phyloP scores from a whole-genome alignment of 2,113 vertebrate species.

The Sylvilagus bachmani region DNA sequence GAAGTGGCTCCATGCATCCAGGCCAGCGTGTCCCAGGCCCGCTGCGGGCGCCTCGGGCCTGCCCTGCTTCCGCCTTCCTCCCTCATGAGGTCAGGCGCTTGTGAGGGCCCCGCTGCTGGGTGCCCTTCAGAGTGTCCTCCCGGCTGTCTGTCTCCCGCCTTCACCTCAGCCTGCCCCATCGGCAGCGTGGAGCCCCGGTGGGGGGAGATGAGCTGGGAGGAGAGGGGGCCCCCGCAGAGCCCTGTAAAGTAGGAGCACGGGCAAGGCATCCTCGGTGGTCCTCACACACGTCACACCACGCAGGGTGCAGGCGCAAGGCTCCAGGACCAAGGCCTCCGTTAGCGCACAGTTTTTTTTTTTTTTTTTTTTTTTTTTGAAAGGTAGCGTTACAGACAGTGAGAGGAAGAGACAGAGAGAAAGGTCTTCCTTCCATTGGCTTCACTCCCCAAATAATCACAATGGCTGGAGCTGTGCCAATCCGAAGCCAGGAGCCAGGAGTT shows the following conservation, averaged over 20 bases:
- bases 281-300: accelerated
- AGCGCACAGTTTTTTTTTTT: neutral
- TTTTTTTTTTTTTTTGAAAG: neutral
- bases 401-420: no score
- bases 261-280: accelerated
- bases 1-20: accelerated
- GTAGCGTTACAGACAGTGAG: no score
- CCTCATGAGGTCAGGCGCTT: neutral
- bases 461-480: no score
- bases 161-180: neutral
- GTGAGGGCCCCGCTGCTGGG: neutral
- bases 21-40: neutral
- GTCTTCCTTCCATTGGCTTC: no score
- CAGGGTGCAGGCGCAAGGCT: neutral
- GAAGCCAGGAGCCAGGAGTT: no score
- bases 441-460: no score
- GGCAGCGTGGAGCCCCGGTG: neutral
- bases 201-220: neutral
- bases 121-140: neutral
- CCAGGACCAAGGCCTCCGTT: neutral
- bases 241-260: accelerated
- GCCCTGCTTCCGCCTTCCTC: neutral
- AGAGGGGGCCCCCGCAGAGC: neutral
- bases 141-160: neutral
- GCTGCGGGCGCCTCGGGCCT: neutral